A percentile compares a stretch with the other conserved stretches of the same genome.
Evolutionary conservation across 2,797 vertebrate genomes (phyloP).

Genomic region (Discoglossus pictus): DNA sequence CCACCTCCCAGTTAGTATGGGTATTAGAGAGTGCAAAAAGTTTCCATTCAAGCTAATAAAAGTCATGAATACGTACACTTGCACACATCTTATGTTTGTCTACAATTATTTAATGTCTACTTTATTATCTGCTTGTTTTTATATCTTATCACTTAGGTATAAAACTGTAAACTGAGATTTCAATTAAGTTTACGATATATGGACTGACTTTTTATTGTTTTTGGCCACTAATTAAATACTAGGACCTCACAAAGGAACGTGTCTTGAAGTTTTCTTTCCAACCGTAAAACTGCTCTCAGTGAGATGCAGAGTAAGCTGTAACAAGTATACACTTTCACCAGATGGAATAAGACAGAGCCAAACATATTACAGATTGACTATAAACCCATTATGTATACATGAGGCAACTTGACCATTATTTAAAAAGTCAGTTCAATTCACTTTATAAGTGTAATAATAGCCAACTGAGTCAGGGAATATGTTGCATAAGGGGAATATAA

Average conservation of each 20-base stretch:
- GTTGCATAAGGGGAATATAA: conserved; percentile 50
- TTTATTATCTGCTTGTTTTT: not conserved
- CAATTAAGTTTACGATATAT: conserved; percentile 9
- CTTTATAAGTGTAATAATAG: conserved; percentile 65
- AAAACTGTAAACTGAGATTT: conserved; percentile 4
- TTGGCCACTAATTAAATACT: conserved; percentile 18
- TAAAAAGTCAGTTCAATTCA: conserved; percentile 59
- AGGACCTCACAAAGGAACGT: conserved; percentile 1
- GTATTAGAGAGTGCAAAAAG: too few species aligned
- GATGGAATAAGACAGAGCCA: conserved; percentile 66
- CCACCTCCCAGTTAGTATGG: too few species aligned
- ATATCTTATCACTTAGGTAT: not conserved
- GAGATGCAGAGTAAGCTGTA: conserved; percentile 54
- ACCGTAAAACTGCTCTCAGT: conserved; percentile 22
- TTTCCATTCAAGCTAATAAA: too few species aligned
- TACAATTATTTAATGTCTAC: too few species aligned
- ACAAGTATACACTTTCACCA: conserved; percentile 64
- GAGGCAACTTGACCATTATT: conserved; percentile 63
- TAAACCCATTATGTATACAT: conserved; percentile 68
- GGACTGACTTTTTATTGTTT: not conserved
- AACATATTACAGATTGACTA: conserved; percentile 69
- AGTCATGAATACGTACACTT: too few species aligned
- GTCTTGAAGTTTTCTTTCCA: conserved; percentile 13
- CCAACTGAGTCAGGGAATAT: conserved; percentile 62
- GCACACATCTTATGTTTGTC: too few species aligned